phyloP scores from a whole-genome alignment of 2,797 vertebrate genomes.

The Alcedo quadribrachys region DNA sequence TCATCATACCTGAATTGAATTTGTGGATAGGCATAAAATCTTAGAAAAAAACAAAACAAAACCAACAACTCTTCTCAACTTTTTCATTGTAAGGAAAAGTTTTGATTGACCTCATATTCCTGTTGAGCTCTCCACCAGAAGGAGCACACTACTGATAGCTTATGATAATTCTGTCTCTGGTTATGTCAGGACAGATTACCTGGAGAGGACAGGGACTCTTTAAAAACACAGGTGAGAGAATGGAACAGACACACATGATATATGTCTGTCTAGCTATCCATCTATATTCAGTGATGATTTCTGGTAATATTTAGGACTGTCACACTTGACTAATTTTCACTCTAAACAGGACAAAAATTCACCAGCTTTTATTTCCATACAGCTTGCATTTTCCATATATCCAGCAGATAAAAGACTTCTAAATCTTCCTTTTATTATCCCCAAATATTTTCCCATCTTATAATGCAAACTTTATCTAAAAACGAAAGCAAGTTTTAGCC shows the following conservation, averaged over 20 bases:
- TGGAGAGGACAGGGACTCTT: neutral
- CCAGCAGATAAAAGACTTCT: neutral
- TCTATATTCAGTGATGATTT: neutral
- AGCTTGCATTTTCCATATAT: neutral
- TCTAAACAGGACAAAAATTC: neutral
- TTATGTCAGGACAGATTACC: neutral
- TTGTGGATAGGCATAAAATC: neutral
- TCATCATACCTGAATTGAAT: neutral
- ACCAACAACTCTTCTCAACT: neutral
- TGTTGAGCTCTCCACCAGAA: neutral
- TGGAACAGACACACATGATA: neutral
- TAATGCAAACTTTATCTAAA: neutral
- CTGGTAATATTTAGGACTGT: neutral
- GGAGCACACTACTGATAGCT: neutral
- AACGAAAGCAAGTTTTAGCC: neutral
- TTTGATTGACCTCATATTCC: neutral
- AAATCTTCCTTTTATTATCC: neutral
- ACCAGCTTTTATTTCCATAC: neutral
- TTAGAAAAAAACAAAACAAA: neutral
- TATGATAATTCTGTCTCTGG: neutral
- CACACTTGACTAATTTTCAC: neutral
- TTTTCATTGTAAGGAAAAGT: neutral
- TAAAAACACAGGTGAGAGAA: neutral
- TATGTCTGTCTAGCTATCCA: neutral
- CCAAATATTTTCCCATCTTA: neutral